Percentiles rank a stretch among this genome's conserved stretches.
phyloP scores from a whole-genome alignment of 2,113 vertebrate genomes.

The Pachycephala philippinensis region DNA sequence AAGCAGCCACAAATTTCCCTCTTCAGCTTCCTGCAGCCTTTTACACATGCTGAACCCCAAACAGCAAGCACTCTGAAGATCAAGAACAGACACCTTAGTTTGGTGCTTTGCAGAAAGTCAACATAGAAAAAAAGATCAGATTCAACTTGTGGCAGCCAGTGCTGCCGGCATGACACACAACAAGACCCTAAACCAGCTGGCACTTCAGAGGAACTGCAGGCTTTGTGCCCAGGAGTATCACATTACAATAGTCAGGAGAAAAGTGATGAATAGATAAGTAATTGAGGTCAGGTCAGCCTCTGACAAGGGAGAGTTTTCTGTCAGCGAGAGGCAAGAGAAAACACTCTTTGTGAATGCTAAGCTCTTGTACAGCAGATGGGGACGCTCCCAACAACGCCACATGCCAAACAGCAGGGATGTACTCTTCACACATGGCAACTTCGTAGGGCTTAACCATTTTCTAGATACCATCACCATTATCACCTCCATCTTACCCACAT shows the following conservation, averaged over 20 bases:
- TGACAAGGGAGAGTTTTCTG: background rate
- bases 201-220: background rate
- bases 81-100: background rate
- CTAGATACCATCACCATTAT: background rate
- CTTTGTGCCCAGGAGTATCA: background rate
- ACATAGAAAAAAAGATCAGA: background rate
- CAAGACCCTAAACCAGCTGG: background rate
- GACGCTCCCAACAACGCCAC: background rate
- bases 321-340: background rate
- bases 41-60: background rate
- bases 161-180: background rate
- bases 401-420: background rate
- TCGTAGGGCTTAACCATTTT: background rate
- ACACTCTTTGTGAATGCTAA: background rate
- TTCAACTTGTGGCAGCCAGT: background rate
- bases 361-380: background rate
- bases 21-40: background rate
- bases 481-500: background rate
- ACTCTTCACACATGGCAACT: background rate
- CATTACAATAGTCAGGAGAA: background rate
- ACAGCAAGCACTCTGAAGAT: background rate
- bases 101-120: background rate
- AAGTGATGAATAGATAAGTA: conserved; percentile 38
- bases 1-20: background rate
- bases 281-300: conserved; percentile 17